These are phyloP conservation scores for Arion vulgaris DNA, from an alignment of 1,140 invertebrate species.

Conservation along the genomic window DNA sequence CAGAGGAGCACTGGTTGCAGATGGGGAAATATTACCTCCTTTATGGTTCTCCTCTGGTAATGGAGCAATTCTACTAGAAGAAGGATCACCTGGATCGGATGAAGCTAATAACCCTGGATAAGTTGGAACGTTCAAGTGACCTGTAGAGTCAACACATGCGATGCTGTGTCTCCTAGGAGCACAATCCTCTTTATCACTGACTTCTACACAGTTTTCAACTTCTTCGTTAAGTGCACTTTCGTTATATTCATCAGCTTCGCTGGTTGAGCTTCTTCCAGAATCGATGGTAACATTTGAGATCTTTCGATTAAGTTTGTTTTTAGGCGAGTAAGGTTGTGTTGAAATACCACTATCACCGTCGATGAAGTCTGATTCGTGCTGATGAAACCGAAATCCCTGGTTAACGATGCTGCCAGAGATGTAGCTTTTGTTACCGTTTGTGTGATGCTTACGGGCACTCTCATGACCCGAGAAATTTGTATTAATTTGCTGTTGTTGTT, in stretches of 20 bases:
- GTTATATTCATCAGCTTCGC: constrained; percentile 50
- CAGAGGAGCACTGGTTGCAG: constrained; percentile 27
- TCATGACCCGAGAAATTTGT: background rate
- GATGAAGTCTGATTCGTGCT: background rate
- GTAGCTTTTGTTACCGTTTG: background rate
- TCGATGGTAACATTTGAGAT: constrained; percentile 65
- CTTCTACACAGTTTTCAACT: constrained; percentile 24
- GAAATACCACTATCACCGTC: background rate
- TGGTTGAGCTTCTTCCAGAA: constrained; percentile 62
- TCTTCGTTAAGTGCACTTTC: constrained; percentile 33
- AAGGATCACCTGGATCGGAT: background rate
- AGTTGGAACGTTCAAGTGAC: constrained; percentile 61
- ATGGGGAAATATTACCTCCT: background rate
- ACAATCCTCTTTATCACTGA: background rate
- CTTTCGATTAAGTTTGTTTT: constrained; percentile 58
- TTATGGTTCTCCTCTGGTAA: background rate
- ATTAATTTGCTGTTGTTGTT: background rate
- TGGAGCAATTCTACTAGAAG: background rate
- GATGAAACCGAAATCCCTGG: background rate
- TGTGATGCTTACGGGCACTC: background rate
- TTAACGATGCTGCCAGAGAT: background rate
- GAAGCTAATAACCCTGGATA: constrained; percentile 4
- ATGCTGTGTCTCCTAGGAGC: constrained; percentile 1
- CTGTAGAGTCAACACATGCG: constrained; percentile 54
- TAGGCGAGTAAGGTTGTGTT: background rate